Evolutionary conservation across 1,140 invertebrate species (phyloP).

Genomic region (Calosoma granatense): DNA sequence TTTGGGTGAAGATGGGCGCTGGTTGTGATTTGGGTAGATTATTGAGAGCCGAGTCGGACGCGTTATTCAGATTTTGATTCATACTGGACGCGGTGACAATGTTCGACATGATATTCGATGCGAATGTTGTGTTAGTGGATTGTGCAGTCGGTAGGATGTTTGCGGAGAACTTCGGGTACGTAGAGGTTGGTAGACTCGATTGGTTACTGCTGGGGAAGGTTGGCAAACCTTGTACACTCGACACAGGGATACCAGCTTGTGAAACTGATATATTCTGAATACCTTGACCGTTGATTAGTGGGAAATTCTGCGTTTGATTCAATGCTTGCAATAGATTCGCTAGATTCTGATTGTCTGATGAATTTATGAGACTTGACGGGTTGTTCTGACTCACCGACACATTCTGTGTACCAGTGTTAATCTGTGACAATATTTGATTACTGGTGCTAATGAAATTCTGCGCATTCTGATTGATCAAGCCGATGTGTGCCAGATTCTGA

Average conservation of each 20-base stretch:
- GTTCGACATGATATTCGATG: background rate
- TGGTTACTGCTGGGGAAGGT: background rate
- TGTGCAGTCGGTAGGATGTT: background rate
- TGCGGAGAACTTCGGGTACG: background rate
- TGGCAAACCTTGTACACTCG: background rate
- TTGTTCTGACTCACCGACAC: background rate
- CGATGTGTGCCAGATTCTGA: constrained; percentile 24
- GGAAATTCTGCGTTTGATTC: background rate
- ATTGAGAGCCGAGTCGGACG: background rate
- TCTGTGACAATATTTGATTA: background rate
- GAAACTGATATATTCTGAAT: background rate
- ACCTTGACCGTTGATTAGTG: background rate
- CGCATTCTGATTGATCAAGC: constrained; percentile 19
- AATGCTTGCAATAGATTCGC: background rate
- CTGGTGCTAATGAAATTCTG: background rate
- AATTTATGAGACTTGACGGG: background rate
- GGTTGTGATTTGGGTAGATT: background rate
- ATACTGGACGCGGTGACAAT: background rate
- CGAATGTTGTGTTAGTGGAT: background rate
- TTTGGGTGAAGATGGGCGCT: background rate
- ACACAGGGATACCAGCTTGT: background rate
- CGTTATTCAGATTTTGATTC: background rate
- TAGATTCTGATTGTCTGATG: background rate
- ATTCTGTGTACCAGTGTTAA: background rate
- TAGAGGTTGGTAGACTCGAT: background rate